phyloP scores from a whole-genome alignment of 2,113 vertebrate genomes.

The Hystrix brachyura region DNA sequence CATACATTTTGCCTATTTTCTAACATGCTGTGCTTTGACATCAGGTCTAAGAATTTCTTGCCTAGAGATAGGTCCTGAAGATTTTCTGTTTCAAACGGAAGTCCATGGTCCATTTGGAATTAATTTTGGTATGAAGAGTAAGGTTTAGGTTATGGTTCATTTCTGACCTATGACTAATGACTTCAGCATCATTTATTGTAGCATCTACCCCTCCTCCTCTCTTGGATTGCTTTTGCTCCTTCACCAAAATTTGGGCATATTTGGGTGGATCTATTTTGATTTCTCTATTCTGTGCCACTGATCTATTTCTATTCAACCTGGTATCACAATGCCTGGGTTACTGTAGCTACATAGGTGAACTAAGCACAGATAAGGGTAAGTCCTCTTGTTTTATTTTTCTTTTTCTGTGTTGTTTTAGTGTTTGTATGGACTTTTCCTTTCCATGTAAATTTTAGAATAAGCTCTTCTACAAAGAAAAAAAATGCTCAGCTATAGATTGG shows the following conservation, averaged over 20 bases:
- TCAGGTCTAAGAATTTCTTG: background rate
- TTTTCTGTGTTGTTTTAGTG: conserved; percentile 3
- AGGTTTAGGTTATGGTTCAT: background rate
- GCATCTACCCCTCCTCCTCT: background rate
- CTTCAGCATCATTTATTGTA: background rate
- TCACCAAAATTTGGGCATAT: background rate
- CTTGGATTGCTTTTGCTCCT: background rate
- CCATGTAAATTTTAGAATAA: conserved; percentile 14
- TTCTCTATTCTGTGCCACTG: background rate
- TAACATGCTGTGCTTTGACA: background rate
- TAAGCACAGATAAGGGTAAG: background rate
- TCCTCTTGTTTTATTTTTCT: background rate
- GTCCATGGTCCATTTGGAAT: background rate
- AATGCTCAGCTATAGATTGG: background rate
- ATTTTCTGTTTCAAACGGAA: background rate
- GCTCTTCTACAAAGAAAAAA: background rate
- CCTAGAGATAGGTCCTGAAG: background rate
- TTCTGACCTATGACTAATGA: background rate
- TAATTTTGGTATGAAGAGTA: background rate
- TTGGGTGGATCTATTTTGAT: background rate
- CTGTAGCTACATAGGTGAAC: background rate
- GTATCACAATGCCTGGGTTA: background rate
- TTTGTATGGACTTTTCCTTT: background rate
- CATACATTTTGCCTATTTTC: background rate
- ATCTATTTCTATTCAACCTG: background rate